Base-by-base conservation (phyloP, 2,797 vertebrate species). In the Buphagus erythrorhynchus region DNA sequence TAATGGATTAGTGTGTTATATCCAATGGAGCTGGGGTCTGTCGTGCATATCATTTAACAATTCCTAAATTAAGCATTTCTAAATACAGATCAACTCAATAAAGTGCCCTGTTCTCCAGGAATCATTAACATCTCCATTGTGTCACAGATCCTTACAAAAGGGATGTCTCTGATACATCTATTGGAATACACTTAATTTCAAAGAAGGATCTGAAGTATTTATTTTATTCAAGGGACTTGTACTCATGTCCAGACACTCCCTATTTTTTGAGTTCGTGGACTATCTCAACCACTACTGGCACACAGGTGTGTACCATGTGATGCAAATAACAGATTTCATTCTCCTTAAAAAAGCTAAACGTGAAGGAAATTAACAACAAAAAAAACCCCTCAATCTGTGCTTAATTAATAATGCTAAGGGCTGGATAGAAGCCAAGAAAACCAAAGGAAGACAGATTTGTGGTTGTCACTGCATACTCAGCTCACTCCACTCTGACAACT, bases 371-470 rank as follows among this genome's bases (percentile, higher is more conserved):
- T 90, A 88, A 86, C 65, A 90, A 88, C 81, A 88, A 55, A 38
- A 83, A 67, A 58, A 76, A 43, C 22, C 0, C 0, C 7, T 43
- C 94, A 96, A 95, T 95, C 95, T 80, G 90, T 94, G 91, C 86
- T 95, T 90, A 90, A 89, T 36, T 94, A 84, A 95, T 96, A 95
- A 96, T 68, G 91, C 89, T 91, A 87, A 94, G 66, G 63, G 29
- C 58, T 95, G 81, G 85, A 63, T 28, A 24, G 49, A 89, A 84
- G 85, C 92, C 90, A 94, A 48, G 31, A 20, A 45, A 63, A 78
- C 61, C 86, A 65, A 90, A 91, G 69, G 95, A 95, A 92, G 81
- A 85, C 81, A 92, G 75, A 82, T 97, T 95, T 89, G 91, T 94
- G 85, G 76, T 65, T 91, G 91, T 97, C 38, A 82, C 28, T 55